phyloP scores from a whole-genome alignment of 2,797 vertebrate genomes.

The Trachurus trachurus region DNA sequence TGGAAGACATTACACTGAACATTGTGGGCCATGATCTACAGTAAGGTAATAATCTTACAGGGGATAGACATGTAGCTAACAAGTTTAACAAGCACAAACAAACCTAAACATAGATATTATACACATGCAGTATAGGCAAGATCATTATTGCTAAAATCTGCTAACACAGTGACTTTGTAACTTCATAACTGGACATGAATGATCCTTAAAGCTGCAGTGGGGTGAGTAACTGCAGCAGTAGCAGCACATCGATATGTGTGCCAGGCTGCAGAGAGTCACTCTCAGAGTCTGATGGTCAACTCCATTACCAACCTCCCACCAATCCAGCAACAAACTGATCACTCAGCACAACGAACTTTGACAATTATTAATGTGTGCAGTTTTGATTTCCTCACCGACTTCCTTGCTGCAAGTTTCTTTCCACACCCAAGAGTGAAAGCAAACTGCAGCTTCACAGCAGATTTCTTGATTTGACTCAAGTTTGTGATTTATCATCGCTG shows the following conservation, averaged over 20 bases:
- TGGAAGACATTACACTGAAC: neutral
- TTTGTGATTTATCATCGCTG: neutral
- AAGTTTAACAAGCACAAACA: neutral
- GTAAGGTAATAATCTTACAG: neutral
- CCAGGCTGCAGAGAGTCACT: slow-evolving; percentile 47
- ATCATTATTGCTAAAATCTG: neutral
- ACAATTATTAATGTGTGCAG: slow-evolving; percentile 80
- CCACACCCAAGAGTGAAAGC: slow-evolving; percentile 1
- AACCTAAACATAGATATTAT: neutral
- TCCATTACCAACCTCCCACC: slow-evolving; percentile 56
- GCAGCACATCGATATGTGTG: slow-evolving; percentile 49
- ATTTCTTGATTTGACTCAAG: neutral
- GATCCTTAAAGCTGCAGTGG: slow-evolving; percentile 8
- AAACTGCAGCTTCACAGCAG: slow-evolving; percentile 4
- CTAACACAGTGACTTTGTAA: neutral
- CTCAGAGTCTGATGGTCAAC: slow-evolving; percentile 42
- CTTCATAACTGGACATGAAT: neutral
- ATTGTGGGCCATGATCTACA: neutral
- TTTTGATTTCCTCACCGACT: slow-evolving; percentile 62
- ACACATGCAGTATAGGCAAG: neutral
- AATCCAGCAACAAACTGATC: slow-evolving; percentile 44
- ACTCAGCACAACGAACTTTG: slow-evolving; percentile 66
- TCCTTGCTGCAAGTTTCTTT: slow-evolving; percentile 31
- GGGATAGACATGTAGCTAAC: neutral
- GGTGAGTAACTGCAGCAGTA: slow-evolving; percentile 16